Conservation (phyloP, 2,888 invertebrate species). For the Drosophila birchii region DNA sequence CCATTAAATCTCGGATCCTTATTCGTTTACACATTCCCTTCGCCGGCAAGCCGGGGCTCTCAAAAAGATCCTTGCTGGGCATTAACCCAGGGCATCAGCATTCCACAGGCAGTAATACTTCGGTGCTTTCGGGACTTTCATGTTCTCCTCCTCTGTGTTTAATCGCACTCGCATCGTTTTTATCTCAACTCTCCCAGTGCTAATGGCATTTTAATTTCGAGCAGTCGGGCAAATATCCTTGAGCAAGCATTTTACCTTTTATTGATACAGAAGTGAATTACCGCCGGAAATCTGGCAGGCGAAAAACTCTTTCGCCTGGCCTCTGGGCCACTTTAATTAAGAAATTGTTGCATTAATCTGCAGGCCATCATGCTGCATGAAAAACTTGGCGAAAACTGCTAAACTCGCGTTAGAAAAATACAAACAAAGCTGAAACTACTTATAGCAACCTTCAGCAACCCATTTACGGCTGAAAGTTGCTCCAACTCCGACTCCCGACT, state of each 20-base stretch:
- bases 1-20: slow-evolving; percentile 30
- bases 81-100: slow-evolving; percentile 22
- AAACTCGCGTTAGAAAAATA: slow-evolving; percentile 20
- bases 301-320: slow-evolving; percentile 49
- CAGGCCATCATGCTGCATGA: slow-evolving; percentile 2
- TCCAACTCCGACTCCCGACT: slow-evolving; percentile 40
- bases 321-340: slow-evolving; percentile 50
- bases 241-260: slow-evolving; percentile 24
- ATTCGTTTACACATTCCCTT: slow-evolving; percentile 18
- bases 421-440: slow-evolving; percentile 44
- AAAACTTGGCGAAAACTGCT: slow-evolving; percentile 13
- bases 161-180: slow-evolving; percentile 47
- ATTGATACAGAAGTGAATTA: slow-evolving; percentile 43
- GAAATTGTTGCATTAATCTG: slow-evolving; percentile 32
- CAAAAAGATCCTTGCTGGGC: slow-evolving; percentile 20
- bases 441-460: slow-evolving; percentile 43
- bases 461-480: slow-evolving; percentile 49
- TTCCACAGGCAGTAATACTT: slow-evolving; percentile 20
- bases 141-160: slow-evolving; percentile 3
- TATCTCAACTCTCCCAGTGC: slow-evolving; percentile 51
- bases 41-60: slow-evolving; percentile 6
- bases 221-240: slow-evolving; percentile 31
- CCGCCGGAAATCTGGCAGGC: slow-evolving; percentile 42
- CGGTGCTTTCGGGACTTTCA: neutral
- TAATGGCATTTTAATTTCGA: slow-evolving; percentile 74